These are phyloP conservation scores for Otocyon megalotis DNA, from an alignment of 2,113 vertebrate species.

Conservation along the genomic window DNA sequence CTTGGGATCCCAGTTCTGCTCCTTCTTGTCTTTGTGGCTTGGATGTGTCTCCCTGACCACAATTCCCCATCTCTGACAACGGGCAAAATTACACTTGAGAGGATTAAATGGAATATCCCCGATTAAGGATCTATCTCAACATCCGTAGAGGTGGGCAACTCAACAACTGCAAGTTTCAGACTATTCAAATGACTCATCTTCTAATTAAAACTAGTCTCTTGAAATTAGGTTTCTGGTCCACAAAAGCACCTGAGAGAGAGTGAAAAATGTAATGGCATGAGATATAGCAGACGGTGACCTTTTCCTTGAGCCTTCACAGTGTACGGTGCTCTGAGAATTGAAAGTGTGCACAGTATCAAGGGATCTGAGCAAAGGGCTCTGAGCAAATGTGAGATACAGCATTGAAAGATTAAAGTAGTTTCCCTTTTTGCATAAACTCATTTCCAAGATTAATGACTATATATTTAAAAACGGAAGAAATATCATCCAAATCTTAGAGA, in stretches of 20 bases:
- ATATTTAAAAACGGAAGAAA: neutral
- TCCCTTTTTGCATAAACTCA: neutral
- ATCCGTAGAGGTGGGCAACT: neutral
- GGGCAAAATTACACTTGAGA: neutral
- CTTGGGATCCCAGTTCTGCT: neutral
- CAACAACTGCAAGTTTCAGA: neutral
- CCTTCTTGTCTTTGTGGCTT: neutral
- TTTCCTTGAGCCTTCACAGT: neutral
- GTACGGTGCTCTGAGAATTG: neutral
- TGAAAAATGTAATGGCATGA: constrained; percentile 43
- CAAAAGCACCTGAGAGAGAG: neutral
- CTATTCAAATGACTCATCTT: neutral
- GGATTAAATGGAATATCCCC: neutral
- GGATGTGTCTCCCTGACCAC: neutral
- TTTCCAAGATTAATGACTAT: constrained; percentile 1
- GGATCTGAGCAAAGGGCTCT: neutral
- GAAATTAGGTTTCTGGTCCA: constrained; percentile 37
- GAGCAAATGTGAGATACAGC: neutral
- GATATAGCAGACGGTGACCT: neutral
- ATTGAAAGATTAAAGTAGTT: neutral
- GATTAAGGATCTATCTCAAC: neutral
- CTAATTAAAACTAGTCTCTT: neutral
- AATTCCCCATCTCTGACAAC: constrained; percentile 15
- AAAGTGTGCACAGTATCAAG: neutral
- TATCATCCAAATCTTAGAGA: neutral